A percentile compares a stretch with the other conserved stretches of the same genome.
Conservation (phyloP, 2,888 invertebrate genomes). For the Drosophila mettleri region DNA sequence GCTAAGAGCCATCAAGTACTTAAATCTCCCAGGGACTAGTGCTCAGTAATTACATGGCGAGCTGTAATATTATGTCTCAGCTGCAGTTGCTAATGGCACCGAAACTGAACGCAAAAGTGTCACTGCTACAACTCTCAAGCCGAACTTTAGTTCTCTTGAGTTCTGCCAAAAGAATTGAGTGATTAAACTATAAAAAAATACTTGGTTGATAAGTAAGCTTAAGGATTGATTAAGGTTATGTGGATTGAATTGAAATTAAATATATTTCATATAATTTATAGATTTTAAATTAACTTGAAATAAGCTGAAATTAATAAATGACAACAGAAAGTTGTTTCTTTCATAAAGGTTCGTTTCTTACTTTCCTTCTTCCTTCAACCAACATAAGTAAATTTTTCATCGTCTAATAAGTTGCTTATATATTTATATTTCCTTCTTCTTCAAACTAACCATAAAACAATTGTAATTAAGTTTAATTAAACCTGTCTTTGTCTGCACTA, state of each 20-base stretch:
- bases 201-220: not conserved
- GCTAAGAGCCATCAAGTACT: slow-evolving; percentile 34
- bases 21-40: slow-evolving; percentile 38
- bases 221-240: not conserved
- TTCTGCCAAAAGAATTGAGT: not conserved
- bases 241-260: too few relatives aligned
- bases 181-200: not conserved
- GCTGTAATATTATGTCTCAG: slow-evolving; percentile 24
- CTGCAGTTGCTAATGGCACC: slow-evolving; percentile 7
- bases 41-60: slow-evolving; percentile 44
- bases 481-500: not conserved
- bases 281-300: too few relatives aligned
- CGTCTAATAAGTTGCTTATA: not conserved
- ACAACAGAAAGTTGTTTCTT: too few relatives aligned
- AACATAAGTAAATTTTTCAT: too few relatives aligned
- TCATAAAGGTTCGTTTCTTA: too few relatives aligned
- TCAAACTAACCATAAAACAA: not conserved
- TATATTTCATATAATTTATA: too few relatives aligned
- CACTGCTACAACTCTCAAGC: not conserved
- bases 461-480: not conserved
- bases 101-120: slow-evolving; percentile 4
- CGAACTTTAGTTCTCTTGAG: slow-evolving; percentile 2
- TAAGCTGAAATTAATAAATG: too few relatives aligned
- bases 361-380: not conserved
- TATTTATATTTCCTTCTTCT: not conserved